Evolutionary conservation across 1,140 invertebrate genomes (phyloP).

Genomic region (Agraylea sexmaculata): DNA sequence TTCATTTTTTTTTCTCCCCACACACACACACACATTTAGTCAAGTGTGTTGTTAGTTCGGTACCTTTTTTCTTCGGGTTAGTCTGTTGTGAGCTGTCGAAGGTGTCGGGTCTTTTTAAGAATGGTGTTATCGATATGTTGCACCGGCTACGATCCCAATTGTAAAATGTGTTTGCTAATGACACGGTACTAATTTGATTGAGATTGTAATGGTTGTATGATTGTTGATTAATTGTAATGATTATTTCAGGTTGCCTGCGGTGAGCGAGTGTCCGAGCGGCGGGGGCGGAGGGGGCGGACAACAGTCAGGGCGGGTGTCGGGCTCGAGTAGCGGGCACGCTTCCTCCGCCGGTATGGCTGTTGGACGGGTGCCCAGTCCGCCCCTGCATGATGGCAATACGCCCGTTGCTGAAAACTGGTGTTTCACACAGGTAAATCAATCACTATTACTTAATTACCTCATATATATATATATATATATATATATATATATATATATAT

Average conservation of each 20-base stretch:
- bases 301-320: slow-evolving; percentile 48
- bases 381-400: slow-evolving; percentile 81
- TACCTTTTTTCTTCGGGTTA: not conserved
- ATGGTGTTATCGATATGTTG: not conserved
- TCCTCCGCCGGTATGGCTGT: slow-evolving; percentile 75
- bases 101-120: no score
- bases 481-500: no score
- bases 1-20: slow-evolving; percentile 2
- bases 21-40: not conserved
- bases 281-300: slow-evolving; percentile 66
- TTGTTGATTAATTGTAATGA: not conserved
- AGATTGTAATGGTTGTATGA: not conserved
- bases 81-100: slow-evolving; percentile 1
- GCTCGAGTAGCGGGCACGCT: slow-evolving; percentile 67
- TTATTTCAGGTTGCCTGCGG: slow-evolving; percentile 57
- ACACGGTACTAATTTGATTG: not conserved
- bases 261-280: slow-evolving; percentile 74
- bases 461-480: no score
- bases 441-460: no score
- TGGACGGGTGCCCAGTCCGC: slow-evolving; percentile 80
- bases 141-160: not conserved
- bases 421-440: slow-evolving; percentile 80
- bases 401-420: slow-evolving; percentile 94
- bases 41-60: not conserved
- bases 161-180: not conserved